phyloP scores from a whole-genome alignment of 2,888 invertebrate genomes.

The Drosophila acutilabella region DNA sequence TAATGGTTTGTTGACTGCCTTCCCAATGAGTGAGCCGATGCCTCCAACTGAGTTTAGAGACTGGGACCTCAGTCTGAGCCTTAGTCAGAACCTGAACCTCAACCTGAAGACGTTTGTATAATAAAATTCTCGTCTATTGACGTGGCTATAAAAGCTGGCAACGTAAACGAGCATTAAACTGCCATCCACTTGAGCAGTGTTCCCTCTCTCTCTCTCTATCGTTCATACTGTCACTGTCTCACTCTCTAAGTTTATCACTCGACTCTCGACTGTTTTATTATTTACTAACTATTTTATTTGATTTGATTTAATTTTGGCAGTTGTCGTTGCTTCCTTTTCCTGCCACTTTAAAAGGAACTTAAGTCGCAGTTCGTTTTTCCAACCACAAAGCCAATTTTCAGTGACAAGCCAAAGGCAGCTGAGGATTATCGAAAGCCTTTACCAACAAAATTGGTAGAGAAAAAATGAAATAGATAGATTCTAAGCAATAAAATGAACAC shows the following conservation, averaged over 20 bases:
- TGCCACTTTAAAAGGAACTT: conserved; percentile 42
- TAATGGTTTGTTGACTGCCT: conserved; percentile 79
- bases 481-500: conserved; percentile 43
- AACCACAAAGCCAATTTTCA: conserved; percentile 67
- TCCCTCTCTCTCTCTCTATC: neutral
- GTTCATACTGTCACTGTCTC: conserved; percentile 13
- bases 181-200: conserved; percentile 55
- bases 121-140: conserved; percentile 74
- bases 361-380: conserved; percentile 29
- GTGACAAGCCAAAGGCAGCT: conserved; percentile 52
- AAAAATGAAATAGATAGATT: conserved; percentile 12
- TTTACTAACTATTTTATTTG: conserved; percentile 81
- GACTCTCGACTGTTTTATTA: conserved; percentile 74
- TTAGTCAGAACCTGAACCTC: conserved; percentile 9
- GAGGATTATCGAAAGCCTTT: conserved; percentile 57
- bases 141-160: conserved; percentile 69
- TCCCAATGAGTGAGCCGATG: conserved; percentile 29
- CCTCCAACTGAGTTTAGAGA: neutral
- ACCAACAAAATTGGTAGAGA: conserved; percentile 7
- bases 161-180: conserved; percentile 79
- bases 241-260: conserved; percentile 10
- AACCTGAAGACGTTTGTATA: conserved; percentile 58
- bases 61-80: conserved; percentile 5
- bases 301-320: conserved; percentile 71
- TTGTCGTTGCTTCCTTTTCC: conserved; percentile 34